Conservation (phyloP, 2,888 invertebrate species). For the Belgica antarctica region DNA sequence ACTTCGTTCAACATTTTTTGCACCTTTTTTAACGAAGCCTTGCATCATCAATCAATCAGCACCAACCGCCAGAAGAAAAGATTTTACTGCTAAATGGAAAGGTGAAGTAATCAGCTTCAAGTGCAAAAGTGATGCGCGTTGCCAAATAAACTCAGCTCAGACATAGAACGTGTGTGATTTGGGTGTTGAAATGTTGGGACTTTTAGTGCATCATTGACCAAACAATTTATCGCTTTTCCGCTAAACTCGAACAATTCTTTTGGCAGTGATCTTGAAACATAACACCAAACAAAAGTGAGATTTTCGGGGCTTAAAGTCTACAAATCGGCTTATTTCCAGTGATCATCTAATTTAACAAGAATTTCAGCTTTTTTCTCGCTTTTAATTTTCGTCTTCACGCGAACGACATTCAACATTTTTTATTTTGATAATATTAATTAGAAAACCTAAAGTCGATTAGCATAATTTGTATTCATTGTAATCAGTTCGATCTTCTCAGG, state of each 20-base stretch:
- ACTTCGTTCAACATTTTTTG: too few species aligned
- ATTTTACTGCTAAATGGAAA: slow-evolving; percentile 1
- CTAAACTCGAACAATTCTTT: not conserved
- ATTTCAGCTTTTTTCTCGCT: not conserved
- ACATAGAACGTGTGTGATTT: not conserved
- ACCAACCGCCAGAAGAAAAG: slow-evolving; percentile 6
- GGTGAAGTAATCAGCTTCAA: slow-evolving; percentile 4
- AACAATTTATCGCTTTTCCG: not conserved
- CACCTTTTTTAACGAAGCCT: slow-evolving; percentile 17
- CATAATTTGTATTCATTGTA: slow-evolving; percentile 5
- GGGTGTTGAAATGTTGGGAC: not conserved
- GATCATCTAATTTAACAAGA: not conserved
- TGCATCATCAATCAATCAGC: slow-evolving; percentile 40
- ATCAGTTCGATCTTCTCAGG: slow-evolving; percentile 4
- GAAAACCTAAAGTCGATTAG: not conserved
- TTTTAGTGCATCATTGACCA: not conserved
- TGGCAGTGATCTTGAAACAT: slow-evolving; percentile 40
- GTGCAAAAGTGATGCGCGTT: not conserved
- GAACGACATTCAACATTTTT: not conserved
- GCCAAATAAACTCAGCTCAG: not conserved
- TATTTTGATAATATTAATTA: not conserved
- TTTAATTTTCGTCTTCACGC: too few species aligned
- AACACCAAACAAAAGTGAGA: slow-evolving; percentile 3
- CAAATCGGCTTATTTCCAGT: slow-evolving; percentile 4
- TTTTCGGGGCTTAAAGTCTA: not conserved